Percentiles rank a stretch among this genome's conserved stretches.
These are phyloP conservation scores for Brachionus rubens DNA, from an alignment of 1,140 invertebrate species.

Conservation along the genomic window DNA sequence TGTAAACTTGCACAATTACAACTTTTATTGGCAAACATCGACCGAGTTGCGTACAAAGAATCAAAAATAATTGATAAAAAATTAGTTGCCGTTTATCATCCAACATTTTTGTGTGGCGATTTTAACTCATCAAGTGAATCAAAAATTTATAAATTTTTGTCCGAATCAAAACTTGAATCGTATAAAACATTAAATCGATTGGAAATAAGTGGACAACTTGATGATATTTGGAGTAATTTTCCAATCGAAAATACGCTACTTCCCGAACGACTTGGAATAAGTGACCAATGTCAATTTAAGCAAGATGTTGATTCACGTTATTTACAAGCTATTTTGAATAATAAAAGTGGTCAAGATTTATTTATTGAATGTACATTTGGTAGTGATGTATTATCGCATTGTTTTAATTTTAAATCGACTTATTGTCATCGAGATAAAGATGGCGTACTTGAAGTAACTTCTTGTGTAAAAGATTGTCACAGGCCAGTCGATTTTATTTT, in stretches of 20 bases:
- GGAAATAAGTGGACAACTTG: not conserved
- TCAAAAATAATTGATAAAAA: constrained; percentile 48
- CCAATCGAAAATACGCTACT: not conserved
- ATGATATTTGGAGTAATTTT: not conserved
- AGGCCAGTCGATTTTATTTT: constrained; percentile 42
- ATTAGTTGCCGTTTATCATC: constrained; percentile 64
- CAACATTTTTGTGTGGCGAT: constrained; percentile 81
- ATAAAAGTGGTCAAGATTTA: not conserved
- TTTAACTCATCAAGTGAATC: constrained; percentile 76
- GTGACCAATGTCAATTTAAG: constrained; percentile 41
- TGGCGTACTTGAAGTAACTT: not conserved
- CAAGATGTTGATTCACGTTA: not conserved
- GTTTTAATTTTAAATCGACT: constrained; percentile 35
- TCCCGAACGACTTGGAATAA: not conserved
- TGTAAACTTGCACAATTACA: constrained; percentile 77
- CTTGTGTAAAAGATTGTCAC: not conserved
- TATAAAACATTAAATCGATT: constrained; percentile 10
- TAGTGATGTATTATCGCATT: not conserved
- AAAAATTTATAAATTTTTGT: constrained; percentile 70
- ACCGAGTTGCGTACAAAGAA: constrained; percentile 56
- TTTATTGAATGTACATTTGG: not conserved
- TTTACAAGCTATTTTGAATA: not conserved
- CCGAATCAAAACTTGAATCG: not conserved
- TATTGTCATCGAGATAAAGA: not conserved
- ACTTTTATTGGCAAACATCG: constrained; percentile 75